Evolutionary conservation across 2,888 invertebrate genomes (phyloP), one percentile per base, ranked within the genome.

Genomic region (Lasioglossum pauxillum): DNA sequence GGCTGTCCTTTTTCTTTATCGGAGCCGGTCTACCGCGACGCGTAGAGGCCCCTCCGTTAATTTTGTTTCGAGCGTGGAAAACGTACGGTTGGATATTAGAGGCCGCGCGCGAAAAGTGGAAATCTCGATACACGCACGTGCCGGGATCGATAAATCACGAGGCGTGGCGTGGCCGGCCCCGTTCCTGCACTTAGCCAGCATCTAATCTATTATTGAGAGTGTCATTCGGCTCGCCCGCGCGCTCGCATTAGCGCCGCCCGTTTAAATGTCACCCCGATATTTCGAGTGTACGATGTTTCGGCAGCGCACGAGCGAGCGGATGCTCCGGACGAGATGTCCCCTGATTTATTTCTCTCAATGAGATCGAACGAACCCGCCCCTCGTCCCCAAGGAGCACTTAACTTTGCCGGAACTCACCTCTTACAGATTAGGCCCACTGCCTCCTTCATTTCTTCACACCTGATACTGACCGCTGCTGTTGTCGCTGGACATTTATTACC

Each of bases 141-240:
- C 91, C 91, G 90, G 90, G 89, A 93, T 93, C 94, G 90, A 94
- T 94, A 94, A 94, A 94, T 94, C 93, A 93, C 88, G 86, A 88
- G 90, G 88, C 87, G 87, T 85, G 88, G 87, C 83, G 87, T 57
- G 80, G 78, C 64, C 80, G 78, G 80, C 16, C 84, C 82, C 35
- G 89, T 87, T 88, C 89, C 88, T 93, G 94, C 94, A 94, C 94
- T 94, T 94, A 94, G 93, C 92, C 92, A 89, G 91, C 92, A 91
- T 94, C 94, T 94, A 94, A 94, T 94, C 94, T 94, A 94, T 94
- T 94, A 94, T 94, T 94, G 93, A 94, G 91, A 92, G 92, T 93
- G 94, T 94, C 94, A 92, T 91, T 93, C 91, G 83, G 88, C 84
- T 83, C 85, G 81, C 84, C 84, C 90, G 89, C 86, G 89, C 83